phyloP scores from a whole-genome alignment of 2,113 vertebrate genomes.

The Acanthochromis polyacanthus region DNA sequence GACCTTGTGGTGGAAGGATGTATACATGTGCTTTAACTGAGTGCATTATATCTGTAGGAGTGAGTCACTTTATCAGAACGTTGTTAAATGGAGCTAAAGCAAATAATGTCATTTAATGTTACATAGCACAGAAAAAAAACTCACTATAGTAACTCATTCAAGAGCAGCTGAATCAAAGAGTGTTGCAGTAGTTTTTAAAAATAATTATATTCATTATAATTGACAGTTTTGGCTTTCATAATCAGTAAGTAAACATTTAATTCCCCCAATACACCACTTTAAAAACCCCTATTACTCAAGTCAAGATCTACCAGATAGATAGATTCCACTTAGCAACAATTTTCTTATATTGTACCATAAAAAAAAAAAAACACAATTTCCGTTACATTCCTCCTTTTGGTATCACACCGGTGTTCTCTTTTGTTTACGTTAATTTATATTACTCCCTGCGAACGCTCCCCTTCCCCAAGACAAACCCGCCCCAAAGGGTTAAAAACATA shows the following conservation, averaged over 20 bases:
- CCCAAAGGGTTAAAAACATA: slow-evolving; percentile 62
- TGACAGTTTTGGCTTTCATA: not conserved
- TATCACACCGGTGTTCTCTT: not conserved
- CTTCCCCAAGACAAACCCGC: not conserved
- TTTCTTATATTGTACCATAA: no score
- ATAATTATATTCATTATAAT: not conserved
- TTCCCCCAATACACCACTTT: not conserved
- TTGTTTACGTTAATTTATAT: slow-evolving; percentile 19
- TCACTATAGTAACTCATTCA: no score
- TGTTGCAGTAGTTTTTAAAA: not conserved
- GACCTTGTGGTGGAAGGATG: slow-evolving; percentile 62
- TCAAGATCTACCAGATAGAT: not conserved
- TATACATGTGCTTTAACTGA: slow-evolving; percentile 23
- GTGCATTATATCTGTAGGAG: slow-evolving; percentile 36
- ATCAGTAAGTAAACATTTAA: not conserved
- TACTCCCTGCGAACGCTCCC: not conserved
- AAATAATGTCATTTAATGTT: not conserved
- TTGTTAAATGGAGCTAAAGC: not conserved
- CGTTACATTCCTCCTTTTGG: no score
- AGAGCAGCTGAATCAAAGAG: not conserved
- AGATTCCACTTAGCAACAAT: not conserved
- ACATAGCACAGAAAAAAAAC: not conserved
- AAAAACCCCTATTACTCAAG: not conserved
- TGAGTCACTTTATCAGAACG: slow-evolving; percentile 24
- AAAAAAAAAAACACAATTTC: no score